These are phyloP conservation scores for Umimayanthus chanpuru DNA, from an alignment of 92 coral and sea anemone species.

Conservation along the genomic window DNA sequence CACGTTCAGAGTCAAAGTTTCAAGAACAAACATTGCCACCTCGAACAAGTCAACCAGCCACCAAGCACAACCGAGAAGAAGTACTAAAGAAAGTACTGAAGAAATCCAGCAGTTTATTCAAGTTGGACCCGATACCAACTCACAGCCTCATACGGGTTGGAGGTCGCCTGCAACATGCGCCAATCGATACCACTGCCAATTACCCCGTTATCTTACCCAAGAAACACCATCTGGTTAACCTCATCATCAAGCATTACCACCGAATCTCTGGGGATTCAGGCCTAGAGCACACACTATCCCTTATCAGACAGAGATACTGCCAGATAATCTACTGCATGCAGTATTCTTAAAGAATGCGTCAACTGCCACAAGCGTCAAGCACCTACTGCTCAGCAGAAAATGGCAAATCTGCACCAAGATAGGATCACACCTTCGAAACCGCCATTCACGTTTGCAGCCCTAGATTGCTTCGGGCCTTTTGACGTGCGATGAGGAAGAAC, in stretches of 20 bases:
- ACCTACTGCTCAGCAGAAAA: no score
- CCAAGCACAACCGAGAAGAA: background rate
- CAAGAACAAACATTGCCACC: background rate
- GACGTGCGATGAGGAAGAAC: no score
- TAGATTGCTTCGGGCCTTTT: no score
- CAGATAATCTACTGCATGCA: no score
- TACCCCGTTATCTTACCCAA: slow-evolving; percentile 41
- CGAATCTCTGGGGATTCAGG: slow-evolving; percentile 42
- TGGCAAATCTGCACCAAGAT: no score
- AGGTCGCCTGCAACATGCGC: slow-evolving; percentile 35
- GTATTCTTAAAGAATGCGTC: no score
- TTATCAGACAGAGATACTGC: background rate
- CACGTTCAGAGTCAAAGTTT: slow-evolving; percentile 12
- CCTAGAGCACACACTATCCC: slow-evolving; percentile 47
- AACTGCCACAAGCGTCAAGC: no score
- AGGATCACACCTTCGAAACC: no score
- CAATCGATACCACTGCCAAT: slow-evolving; percentile 15
- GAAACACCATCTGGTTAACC: slow-evolving; percentile 24
- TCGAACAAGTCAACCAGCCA: background rate
- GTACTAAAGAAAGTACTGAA: no score
- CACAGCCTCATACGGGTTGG: slow-evolving; percentile 34
- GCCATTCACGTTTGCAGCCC: no score
- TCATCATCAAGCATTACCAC: slow-evolving; percentile 36
- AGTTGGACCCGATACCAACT: slow-evolving; percentile 28
- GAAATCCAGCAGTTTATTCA: slow-evolving; percentile 31